Evolutionary conservation across 2,797 vertebrate species (phyloP), one percentile per base, ranked within the genome.

Genomic region (Nannoperca australis): DNA sequence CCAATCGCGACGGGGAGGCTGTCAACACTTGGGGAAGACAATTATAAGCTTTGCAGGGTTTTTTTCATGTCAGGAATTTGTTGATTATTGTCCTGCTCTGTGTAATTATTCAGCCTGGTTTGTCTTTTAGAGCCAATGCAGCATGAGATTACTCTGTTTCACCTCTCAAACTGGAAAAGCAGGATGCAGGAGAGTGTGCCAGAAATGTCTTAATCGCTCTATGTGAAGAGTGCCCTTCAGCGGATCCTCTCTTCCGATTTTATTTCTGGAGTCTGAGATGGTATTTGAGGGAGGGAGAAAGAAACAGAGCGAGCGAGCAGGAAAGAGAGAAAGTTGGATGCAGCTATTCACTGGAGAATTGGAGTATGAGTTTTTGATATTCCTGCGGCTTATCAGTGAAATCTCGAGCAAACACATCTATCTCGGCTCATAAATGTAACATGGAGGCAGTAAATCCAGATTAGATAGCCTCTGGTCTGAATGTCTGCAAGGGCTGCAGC

Each of bases 71-170:
- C 80, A 73, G 38, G 56, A 77, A 70, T 80, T 75, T 70, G 84
- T 83, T 92, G 85, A 91, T 92, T 89, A 87, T 85, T 84, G 88
- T 86, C 81, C 84, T 53, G 63, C 79, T 58, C 73, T 76, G 78
- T 86, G 84, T 92, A 86, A 93, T 92, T 93, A 92, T 92, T 91
- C 86, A 83, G 87, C 85, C 68, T 74, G 86, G 83, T 91, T 92
- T 89, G 85, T 86, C 78, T 92, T 89, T 78, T 47, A 50, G 77
- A 91, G 64, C 74, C 85, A 91, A 87, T 89, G 87, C 84, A 69
- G 88, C 90, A 62, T 93, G 92, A 92, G 80, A 92, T 93, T 90
- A 84, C 87, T 80, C 73, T 59, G 80, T 85, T 89, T 91, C 90
- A 89, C 83, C 89, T 87, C 78, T 87, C 75, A 85, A 88, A 84